Evolutionary conservation across 23 tunicate genomes (phyloP).

Genomic region (Trididemnum nubilum): DNA sequence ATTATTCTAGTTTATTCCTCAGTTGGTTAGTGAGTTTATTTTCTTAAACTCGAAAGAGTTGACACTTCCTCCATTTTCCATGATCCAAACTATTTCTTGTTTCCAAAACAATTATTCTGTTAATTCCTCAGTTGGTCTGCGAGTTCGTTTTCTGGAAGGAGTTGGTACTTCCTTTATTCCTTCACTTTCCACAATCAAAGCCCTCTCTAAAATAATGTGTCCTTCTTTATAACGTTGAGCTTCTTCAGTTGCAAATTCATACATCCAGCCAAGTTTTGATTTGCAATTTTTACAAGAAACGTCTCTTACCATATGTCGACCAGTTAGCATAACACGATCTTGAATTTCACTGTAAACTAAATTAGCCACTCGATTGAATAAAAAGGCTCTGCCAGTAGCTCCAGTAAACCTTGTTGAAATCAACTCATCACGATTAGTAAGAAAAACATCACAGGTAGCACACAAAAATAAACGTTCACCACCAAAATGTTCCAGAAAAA

Average conservation of each 20-base stretch:
- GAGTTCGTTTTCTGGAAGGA: slow-evolving; percentile 33
- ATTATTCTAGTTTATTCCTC: too few relatives aligned
- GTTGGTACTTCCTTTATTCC: slow-evolving; percentile 81
- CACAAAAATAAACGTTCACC: slow-evolving; percentile 85
- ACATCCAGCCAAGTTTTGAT: slow-evolving; percentile 98
- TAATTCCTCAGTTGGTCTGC: background rate
- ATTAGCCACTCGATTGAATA: slow-evolving; percentile 95
- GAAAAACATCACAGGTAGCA: slow-evolving; percentile 84
- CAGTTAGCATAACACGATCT: slow-evolving; percentile 98
- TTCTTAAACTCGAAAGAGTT: too few relatives aligned
- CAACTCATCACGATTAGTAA: slow-evolving; percentile 84
- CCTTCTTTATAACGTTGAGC: slow-evolving; percentile 85
- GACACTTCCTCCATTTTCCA: too few relatives aligned
- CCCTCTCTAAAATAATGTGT: slow-evolving; percentile 83
- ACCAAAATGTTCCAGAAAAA: slow-evolving; percentile 94
- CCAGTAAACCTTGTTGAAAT: slow-evolving; percentile 99
- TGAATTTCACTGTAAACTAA: slow-evolving; percentile 89
- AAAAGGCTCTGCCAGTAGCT: slow-evolving; percentile 98
- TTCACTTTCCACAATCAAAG: slow-evolving; percentile 88
- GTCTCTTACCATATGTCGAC: slow-evolving; percentile 96
- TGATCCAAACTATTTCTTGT: too few relatives aligned
- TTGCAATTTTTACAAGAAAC: slow-evolving; percentile 93
- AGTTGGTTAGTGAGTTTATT: too few relatives aligned
- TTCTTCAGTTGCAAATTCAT: slow-evolving; percentile 97
- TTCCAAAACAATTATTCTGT: background rate